phyloP scores from a whole-genome alignment of 2,113 vertebrate species.

The Tonatia bakeri region DNA sequence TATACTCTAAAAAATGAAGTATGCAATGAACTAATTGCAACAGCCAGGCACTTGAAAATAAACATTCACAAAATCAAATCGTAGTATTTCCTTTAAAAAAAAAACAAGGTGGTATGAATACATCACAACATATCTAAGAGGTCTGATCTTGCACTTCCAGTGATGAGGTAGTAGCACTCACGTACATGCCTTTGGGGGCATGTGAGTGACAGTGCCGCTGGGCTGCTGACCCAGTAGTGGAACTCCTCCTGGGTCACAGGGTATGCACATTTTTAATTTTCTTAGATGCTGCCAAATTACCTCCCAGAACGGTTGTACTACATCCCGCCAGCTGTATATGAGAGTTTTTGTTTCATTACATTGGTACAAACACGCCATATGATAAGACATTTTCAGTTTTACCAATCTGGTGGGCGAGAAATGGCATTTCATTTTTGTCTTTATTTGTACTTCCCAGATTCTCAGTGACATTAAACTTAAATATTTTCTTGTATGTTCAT shows the following conservation, averaged over 20 bases:
- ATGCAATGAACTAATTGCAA: background rate
- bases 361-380: background rate
- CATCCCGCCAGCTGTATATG: background rate
- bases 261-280: background rate
- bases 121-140: background rate
- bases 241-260: background rate
- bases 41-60: background rate
- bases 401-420: background rate
- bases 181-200: background rate
- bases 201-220: background rate
- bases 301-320: background rate
- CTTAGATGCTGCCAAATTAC: background rate
- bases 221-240: background rate
- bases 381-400: conserved; percentile 23
- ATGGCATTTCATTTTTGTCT: background rate
- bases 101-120: background rate
- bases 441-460: background rate
- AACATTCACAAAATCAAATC: background rate
- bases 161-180: fast-evolving
- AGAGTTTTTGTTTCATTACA: background rate
- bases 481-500: background rate
- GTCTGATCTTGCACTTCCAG: background rate
- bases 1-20: background rate
- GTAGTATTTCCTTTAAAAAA: background rate
- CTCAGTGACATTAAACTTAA: background rate